phyloP scores from a whole-genome alignment of 1,140 invertebrate genomes.

The Brachionus paranguensis region DNA sequence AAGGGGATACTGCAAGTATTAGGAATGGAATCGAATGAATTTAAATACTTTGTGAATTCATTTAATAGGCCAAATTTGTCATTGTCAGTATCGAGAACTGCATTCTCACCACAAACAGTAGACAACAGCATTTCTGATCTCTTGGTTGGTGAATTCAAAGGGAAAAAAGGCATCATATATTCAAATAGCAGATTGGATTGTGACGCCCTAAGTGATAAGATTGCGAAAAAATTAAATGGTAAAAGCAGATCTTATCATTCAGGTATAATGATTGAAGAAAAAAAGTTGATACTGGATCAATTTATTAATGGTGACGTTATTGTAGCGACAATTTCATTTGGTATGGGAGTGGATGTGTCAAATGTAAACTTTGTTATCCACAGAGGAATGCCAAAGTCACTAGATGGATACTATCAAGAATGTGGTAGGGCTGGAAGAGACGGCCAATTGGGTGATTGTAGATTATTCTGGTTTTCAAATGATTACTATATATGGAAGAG shows the following conservation, averaged over 20 bases:
- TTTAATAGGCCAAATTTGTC: too few species aligned
- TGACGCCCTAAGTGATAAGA: too few species aligned
- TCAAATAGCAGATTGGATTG: too few species aligned
- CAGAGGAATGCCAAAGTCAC: constrained; percentile 20
- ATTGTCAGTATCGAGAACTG: too few species aligned
- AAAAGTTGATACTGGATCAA: constrained; percentile 63
- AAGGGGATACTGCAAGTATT: constrained; percentile 60
- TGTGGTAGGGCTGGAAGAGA: background rate
- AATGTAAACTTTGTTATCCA: constrained; percentile 57
- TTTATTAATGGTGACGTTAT: constrained; percentile 70
- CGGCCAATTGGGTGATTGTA: too few species aligned
- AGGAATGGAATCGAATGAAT: constrained; percentile 56
- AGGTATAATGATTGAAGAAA: constrained; percentile 66
- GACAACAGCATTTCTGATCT: too few species aligned
- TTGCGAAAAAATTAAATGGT: constrained; percentile 62
- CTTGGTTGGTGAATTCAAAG: too few species aligned
- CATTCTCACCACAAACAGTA: too few species aligned
- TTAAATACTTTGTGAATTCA: too few species aligned
- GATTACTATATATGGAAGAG: background rate
- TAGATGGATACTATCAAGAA: too few species aligned
- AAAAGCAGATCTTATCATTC: constrained; percentile 74
- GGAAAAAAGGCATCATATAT: background rate
- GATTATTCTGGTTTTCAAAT: background rate
- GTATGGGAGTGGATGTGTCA: constrained; percentile 58
- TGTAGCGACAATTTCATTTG: constrained; percentile 56